Base-by-base conservation (phyloP, 2,113 vertebrate species). In the Anarrhichthys ocellatus region DNA sequence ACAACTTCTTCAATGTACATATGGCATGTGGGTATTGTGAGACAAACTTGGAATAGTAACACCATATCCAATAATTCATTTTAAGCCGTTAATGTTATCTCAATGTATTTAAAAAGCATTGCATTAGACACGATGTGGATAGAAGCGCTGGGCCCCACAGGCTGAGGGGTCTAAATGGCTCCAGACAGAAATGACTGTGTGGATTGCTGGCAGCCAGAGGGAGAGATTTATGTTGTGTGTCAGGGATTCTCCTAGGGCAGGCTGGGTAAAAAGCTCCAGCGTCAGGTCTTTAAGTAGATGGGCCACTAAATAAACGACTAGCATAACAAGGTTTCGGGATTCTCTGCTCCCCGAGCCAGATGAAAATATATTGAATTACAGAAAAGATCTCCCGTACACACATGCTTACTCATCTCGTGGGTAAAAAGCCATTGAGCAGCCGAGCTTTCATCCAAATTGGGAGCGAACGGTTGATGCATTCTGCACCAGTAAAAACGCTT, bases 271-370 rank as follows among this genome's bases (percentile, higher is more conserved):
- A 92, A 84, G 78, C 86, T 87, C 83, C 64, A 63, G 59, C 65
- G 61, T 87, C 84, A 89, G 81, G 89, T 86, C 82, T 91, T 92
- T 86, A 85, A 91, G 85, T 63, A 91, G 89, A 89, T 81, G 70
- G 76, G 80, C 73, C 68, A 82, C 88, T 89, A 90, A 92, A 92
- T 90, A 92, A 90, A 87, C 59, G 36, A 78, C 72, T 76, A 70
- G 77, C 14, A 62, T 80, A 87, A 90, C 75, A 84, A 85, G 86
- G 81, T 83, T 83, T 80, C 71, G 65, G 75, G 69, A 89, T 81
- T 74, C 40, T 69, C 46, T 72, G 22, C 63, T 85, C 56, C 18
- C 44, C 54, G 24, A 61, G 77, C 77, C 48, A 79, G 71, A 78
- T 81, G 17, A n/a, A 32, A 20, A 20, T 22, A 24, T 42, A 48